Evolutionary conservation across 2,888 invertebrate genomes (phyloP).

Genomic region (Dicycla oo): DNA sequence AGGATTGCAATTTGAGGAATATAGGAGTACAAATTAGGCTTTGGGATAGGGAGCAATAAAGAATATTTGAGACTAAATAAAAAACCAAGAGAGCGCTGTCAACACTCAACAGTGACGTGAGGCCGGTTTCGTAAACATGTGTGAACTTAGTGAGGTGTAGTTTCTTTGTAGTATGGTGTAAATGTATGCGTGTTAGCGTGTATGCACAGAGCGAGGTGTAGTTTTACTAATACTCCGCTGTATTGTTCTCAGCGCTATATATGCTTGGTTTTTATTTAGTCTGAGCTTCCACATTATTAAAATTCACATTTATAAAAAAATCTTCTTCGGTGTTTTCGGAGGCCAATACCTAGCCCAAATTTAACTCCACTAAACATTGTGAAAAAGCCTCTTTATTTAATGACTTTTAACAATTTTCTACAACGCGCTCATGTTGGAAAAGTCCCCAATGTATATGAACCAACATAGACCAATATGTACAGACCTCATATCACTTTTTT

Average conservation of each 20-base stretch:
- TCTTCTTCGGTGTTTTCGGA: not conserved
- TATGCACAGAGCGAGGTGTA: too few species aligned
- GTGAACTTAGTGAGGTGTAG: too few species aligned
- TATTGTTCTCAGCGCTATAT: too few species aligned
- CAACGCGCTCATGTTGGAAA: not conserved
- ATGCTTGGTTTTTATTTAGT: too few species aligned
- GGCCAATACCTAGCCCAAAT: not conserved
- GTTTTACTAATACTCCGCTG: too few species aligned
- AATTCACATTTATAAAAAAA: not conserved
- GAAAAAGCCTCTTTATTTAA: not conserved
- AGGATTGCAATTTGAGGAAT: constrained; percentile 3
- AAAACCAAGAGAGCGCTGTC: too few species aligned
- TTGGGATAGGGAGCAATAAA: not conserved
- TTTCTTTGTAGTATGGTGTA: too few species aligned
- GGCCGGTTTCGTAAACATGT: too few species aligned
- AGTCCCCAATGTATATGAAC: not conserved
- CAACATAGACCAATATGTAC: not conserved
- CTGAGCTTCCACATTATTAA: too few species aligned
- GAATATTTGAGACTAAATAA: too few species aligned
- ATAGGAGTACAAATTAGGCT: not conserved
- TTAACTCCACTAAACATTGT: not conserved
- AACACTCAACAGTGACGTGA: too few species aligned
- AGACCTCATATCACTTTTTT: not conserved
- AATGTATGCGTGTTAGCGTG: too few species aligned
- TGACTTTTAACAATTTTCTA: not conserved